phyloP scores from a whole-genome alignment of 1,140 invertebrate species.

The Scylla paramamosain region DNA sequence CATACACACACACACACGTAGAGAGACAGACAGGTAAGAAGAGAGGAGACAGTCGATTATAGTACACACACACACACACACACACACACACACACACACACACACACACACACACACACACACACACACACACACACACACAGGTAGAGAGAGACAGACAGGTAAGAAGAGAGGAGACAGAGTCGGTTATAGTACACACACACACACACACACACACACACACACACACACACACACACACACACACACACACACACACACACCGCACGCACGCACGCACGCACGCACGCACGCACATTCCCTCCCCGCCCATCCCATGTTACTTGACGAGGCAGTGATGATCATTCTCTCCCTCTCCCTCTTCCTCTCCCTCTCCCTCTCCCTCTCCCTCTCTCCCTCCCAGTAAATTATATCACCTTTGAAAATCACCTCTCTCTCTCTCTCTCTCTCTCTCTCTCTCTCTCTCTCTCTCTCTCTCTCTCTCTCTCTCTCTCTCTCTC shows the following conservation, averaged over 20 bases:
- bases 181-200: not conserved
- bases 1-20: not conserved
- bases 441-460: slow-evolving; percentile 24
- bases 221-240: not conserved
- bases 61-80: not conserved
- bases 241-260: not conserved
- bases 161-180: no score
- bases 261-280: slow-evolving; percentile 6
- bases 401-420: no score
- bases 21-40: not conserved
- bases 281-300: not conserved
- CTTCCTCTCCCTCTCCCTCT: not conserved
- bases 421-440: slow-evolving; percentile 14
- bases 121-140: no score
- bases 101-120: slow-evolving; percentile 29
- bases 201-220: slow-evolving; percentile 3
- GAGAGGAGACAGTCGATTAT: not conserved
- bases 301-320: slow-evolving; percentile 37
- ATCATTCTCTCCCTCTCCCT: not conserved
- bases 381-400: slow-evolving; percentile 27
- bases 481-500: slow-evolving; percentile 9
- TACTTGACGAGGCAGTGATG: not conserved
- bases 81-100: slow-evolving; percentile 30
- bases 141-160: no score
- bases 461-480: slow-evolving; percentile 32